A percentile compares a stretch with the other conserved stretches of the same genome.
phyloP scores from a whole-genome alignment of 2,113 vertebrate genomes.

The Anoplopoma fimbria region DNA sequence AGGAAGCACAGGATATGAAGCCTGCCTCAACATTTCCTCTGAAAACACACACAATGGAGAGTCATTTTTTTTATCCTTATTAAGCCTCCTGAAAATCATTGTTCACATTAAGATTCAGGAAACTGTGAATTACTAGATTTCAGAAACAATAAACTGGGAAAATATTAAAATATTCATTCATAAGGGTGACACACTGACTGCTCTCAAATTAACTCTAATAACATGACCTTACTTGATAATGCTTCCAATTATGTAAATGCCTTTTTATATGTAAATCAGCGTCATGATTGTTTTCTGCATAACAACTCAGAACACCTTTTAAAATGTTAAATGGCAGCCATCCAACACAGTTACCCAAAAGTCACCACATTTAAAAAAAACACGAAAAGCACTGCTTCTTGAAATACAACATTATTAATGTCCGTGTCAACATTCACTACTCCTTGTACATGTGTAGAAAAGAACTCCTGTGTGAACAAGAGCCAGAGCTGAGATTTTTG shows the following conservation, averaged over 20 bases:
- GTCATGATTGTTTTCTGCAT: background rate
- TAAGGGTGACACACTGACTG: background rate
- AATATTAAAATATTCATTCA: background rate
- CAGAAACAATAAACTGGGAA: background rate
- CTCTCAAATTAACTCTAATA: background rate
- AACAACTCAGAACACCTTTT: background rate
- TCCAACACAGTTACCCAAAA: background rate
- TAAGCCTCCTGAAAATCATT: background rate
- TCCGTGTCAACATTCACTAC: background rate
- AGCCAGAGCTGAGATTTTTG: background rate
- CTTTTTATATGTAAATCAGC: conserved; percentile 1
- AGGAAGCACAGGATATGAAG: conserved; percentile 19
- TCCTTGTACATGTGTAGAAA: background rate
- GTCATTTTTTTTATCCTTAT: background rate
- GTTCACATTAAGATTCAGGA: background rate
- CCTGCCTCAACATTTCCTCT: conserved; percentile 5
- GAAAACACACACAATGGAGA: conserved; percentile 28
- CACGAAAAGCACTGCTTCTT: too few relatives aligned
- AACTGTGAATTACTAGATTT: conserved; percentile 4
- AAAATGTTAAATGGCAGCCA: background rate
- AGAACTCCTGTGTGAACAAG: background rate
- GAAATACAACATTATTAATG: too few relatives aligned
- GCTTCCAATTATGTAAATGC: background rate
- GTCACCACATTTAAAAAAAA: background rate
- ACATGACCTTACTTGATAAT: background rate